Evolutionary conservation across 2,113 vertebrate genomes (phyloP).

Genomic region (Oxyruncus cristatus): DNA sequence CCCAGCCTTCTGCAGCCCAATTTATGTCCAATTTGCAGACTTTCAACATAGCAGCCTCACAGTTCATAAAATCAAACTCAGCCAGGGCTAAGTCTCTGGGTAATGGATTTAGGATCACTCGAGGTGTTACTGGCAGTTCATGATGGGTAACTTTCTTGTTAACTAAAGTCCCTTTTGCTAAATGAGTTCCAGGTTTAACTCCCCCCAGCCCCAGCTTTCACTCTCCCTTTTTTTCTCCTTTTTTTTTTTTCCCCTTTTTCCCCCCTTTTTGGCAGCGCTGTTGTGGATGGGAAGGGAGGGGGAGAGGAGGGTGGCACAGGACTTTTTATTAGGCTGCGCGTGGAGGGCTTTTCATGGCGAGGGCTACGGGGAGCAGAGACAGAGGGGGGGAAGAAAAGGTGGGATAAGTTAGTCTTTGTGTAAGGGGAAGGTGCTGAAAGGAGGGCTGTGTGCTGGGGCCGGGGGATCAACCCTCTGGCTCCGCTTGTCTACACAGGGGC

Average conservation of each 20-base stretch:
- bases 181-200: conserved; percentile 82
- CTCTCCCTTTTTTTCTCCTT: neutral
- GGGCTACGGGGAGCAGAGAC: conserved; percentile 72
- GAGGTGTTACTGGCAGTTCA: conserved; percentile 82
- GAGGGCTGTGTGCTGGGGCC: conserved; percentile 81
- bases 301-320: conserved; percentile 70
- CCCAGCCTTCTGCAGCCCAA: conserved; percentile 76
- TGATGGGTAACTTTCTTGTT: conserved; percentile 85
- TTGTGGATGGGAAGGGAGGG: conserved; percentile 64
- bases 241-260: neutral
- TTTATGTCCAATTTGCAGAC: conserved; percentile 84
- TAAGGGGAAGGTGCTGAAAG: conserved; percentile 87
- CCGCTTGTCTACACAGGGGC: conserved; percentile 75
- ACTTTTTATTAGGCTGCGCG: conserved; percentile 80
- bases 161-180: conserved; percentile 81
- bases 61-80: conserved; percentile 83
- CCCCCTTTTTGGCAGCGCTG: conserved; percentile 58
- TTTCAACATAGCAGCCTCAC: conserved; percentile 82
- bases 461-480: conserved; percentile 82
- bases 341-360: conserved; percentile 81
- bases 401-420: conserved; percentile 93
- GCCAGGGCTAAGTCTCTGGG: conserved; percentile 78
- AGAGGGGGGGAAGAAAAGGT: conserved; percentile 19
- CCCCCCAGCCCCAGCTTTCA: conserved; percentile 6
- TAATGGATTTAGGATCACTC: conserved; percentile 83